phyloP scores from a whole-genome alignment of 2,888 invertebrate species.

The Beris morrisii region DNA sequence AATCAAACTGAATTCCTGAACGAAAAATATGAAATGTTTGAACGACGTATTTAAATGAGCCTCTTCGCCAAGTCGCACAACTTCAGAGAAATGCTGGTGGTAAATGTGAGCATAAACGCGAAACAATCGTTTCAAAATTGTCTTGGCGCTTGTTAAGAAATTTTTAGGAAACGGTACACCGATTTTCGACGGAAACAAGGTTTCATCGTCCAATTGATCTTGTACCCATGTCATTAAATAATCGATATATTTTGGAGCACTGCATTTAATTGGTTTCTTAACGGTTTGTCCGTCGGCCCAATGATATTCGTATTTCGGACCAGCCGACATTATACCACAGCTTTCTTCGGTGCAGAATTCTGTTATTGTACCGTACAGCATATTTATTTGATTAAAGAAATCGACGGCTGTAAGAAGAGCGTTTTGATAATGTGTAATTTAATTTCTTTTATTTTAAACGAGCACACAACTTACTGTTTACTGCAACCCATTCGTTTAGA shows the following conservation, averaged over 20 bases:
- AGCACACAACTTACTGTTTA: conserved; percentile 79
- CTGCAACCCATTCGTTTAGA: conserved; percentile 99
- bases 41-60: conserved; percentile 99
- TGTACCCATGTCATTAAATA: conserved; percentile 99
- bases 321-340: conserved; percentile 98
- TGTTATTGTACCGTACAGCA: conserved; percentile 99
- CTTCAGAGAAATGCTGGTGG: conserved; percentile 98
- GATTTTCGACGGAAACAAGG: conserved; percentile 97
- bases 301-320: conserved; percentile 98
- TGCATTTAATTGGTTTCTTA: conserved; percentile 98
- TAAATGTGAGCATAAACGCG: conserved; percentile 99
- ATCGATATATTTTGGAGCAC: conserved; percentile 98
- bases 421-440: neutral
- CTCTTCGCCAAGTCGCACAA: conserved; percentile 96
- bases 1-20: conserved; percentile 95
- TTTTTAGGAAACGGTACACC: conserved; percentile 98
- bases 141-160: conserved; percentile 95
- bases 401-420: conserved; percentile 80
- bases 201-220: conserved; percentile 98
- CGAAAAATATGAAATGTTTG: conserved; percentile 96
- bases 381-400: conserved; percentile 99
- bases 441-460: too few relatives aligned
- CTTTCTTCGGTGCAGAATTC: conserved; percentile 98
- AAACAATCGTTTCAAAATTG: conserved; percentile 95
- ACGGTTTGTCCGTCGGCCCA: conserved; percentile 99